Percentiles rank a stretch among this genome's conserved stretches.
Evolutionary conservation across 2,113 vertebrate species (phyloP).

Genomic region (Gopherus flavomarginatus): DNA sequence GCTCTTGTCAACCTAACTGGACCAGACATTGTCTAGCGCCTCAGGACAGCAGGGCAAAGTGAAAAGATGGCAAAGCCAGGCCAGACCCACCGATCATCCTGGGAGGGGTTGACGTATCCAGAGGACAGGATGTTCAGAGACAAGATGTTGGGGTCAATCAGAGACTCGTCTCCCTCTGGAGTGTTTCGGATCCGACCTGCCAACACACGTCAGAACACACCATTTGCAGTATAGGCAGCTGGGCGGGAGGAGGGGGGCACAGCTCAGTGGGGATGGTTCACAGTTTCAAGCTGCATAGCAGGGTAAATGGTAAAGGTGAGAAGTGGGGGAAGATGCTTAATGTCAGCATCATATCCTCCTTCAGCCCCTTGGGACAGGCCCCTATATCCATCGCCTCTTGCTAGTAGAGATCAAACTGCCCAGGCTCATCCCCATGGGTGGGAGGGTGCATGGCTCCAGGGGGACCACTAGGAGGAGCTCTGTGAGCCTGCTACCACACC

Average conservation of each 20-base stretch:
- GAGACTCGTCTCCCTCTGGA: slow-evolving; percentile 91
- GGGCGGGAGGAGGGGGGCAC: neutral
- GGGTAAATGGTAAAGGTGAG: neutral
- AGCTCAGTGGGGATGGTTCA: neutral
- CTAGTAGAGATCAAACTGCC: neutral
- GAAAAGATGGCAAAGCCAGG: neutral
- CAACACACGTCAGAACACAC: fast-evolving
- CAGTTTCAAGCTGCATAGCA: neutral
- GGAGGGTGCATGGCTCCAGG: neutral
- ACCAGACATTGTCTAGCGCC: neutral
- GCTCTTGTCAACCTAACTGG: neutral
- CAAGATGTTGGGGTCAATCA: slow-evolving; percentile 95
- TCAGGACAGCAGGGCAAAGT: neutral
- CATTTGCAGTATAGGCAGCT: neutral
- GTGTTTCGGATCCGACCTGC: slow-evolving; percentile 94
- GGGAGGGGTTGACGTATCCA: slow-evolving; percentile 87
- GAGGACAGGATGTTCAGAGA: slow-evolving; percentile 96
- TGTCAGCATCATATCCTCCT: neutral
- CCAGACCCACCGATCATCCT: slow-evolving; percentile 90
- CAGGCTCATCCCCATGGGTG: neutral
- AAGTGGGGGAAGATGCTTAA: fast-evolving
- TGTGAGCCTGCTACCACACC: neutral
- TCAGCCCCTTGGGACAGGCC: neutral
- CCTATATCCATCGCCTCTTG: neutral
- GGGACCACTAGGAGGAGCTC: neutral